These are phyloP conservation scores for Coracias cyanogaster DNA, from an alignment of 2,797 vertebrate species.

Conservation along the genomic window DNA sequence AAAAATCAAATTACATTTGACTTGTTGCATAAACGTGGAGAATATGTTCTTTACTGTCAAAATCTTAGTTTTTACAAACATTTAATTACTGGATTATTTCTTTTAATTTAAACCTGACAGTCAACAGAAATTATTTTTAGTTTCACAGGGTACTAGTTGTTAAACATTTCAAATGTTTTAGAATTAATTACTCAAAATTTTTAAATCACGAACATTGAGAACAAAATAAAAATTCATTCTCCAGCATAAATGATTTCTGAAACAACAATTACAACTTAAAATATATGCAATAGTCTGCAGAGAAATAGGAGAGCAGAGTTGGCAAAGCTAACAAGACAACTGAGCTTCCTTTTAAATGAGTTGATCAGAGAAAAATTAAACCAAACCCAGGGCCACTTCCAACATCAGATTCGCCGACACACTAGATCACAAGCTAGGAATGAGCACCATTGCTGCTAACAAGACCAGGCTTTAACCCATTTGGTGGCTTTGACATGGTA, in stretches of 20 bases:
- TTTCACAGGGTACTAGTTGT: not conserved
- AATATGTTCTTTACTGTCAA: not conserved
- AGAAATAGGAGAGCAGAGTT: slow-evolving; percentile 61
- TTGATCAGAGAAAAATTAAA: slow-evolving; percentile 41
- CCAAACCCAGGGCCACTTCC: slow-evolving; percentile 39
- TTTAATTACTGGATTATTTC: not conserved
- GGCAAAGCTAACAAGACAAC: slow-evolving; percentile 66
- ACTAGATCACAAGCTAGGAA: slow-evolving; percentile 49
- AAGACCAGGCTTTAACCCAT: not conserved
- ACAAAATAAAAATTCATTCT: slow-evolving; percentile 59
- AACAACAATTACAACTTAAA: slow-evolving; percentile 43
- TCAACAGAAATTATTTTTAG: slow-evolving; percentile 10
- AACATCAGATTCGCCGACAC: slow-evolving; percentile 45
- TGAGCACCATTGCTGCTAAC: slow-evolving; percentile 33
- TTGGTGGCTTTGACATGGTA: not conserved
- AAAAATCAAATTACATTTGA: slow-evolving; percentile 45
- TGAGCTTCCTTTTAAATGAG: slow-evolving; percentile 50
- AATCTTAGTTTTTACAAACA: not conserved
- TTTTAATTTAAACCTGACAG: not conserved
- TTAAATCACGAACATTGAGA: not conserved
- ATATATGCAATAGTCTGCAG: slow-evolving; percentile 45
- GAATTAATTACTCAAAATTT: not conserved
- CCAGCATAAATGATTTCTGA: slow-evolving; percentile 60
- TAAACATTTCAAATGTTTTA: not conserved
- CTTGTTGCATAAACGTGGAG: slow-evolving; percentile 23